Conservation (phyloP, 2,797 vertebrate species). For the Schizopygopsis pylzovi region DNA sequence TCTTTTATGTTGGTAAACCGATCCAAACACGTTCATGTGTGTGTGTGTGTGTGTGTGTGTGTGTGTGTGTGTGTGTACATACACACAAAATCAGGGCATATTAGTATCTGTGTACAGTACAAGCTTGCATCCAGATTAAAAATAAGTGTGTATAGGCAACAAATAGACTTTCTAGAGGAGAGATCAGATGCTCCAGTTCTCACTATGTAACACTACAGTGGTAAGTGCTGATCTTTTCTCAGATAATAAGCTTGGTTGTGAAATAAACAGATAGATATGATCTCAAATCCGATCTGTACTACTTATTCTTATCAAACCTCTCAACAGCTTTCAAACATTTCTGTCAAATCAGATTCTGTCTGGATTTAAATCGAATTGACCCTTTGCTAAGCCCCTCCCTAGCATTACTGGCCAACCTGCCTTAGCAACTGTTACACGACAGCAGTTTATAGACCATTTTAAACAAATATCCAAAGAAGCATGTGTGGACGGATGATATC, state of each 20-base stretch:
- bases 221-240: slow-evolving; percentile 11
- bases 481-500: not conserved
- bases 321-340: not conserved
- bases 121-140: not conserved
- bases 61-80: too few species aligned
- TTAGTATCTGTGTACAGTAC: not conserved
- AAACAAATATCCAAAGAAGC: not conserved
- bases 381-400: not conserved
- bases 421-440: not conserved
- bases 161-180: not conserved
- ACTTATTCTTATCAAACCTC: not conserved
- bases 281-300: not conserved
- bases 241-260: slow-evolving; percentile 8
- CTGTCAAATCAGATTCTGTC: not conserved
- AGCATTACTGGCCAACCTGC: not conserved
- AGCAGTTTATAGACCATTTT: not conserved
- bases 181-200: not conserved
- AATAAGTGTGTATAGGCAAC: not conserved
- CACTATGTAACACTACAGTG: not conserved
- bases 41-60: too few species aligned
- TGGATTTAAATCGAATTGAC: not conserved
- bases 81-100: not conserved
- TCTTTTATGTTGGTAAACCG: too few species aligned
- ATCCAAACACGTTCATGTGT: too few species aligned
- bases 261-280: slow-evolving; percentile 43